Base-by-base conservation (phyloP, 2,888 invertebrate genomes). In the Rhamphomyia laevipes region DNA sequence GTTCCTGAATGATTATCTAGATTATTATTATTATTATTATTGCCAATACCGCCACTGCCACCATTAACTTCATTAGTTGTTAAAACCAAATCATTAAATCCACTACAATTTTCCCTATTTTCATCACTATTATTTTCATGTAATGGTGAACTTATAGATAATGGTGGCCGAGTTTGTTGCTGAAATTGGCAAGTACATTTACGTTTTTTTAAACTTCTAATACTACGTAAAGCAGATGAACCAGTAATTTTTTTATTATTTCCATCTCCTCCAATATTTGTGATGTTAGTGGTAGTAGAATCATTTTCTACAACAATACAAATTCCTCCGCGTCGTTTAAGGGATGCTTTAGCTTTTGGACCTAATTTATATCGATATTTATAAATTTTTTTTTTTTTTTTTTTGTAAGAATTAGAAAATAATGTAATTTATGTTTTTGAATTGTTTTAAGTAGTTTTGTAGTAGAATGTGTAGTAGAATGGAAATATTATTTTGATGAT, bases 261-360 rank as follows among this genome's bases (percentile, higher is more conserved):
- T 18, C 18, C 12, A 18, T 1, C 2, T 16, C 18, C 18, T 40
- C 18, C 18, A 18, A 18, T 40, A 40, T 18, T 40, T 40, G 40
- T 35, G n/a, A n/a, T n/a, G 46, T 9, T 51, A 50, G 53, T 52
- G 40, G 48, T 47, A 48, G 50, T 53, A 40, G 50, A 53, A 56
- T 63, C 61, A 50, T 69, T 68, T 56, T 69, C 68, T 56, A 69
- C 68, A 61, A 69, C 70, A 55, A 70, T 70, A 61, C 69, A 70
- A 58, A 70, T 70, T 58, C 70, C 69, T 54, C 69, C 69, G 55
- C 69, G 70, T 57, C 69, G 62, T 54, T 66, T 69, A 33, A 69
- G 60, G 50, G 68, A 69, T 55, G 70, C 64, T 59, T 68, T 67
- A 23, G 54, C 50, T 52, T 51, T 53, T 46, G 57, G 53, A 56